These are phyloP conservation scores for Chaetorhynchus papuensis DNA, from an alignment of 2,113 vertebrate genomes.

Conservation along the genomic window DNA sequence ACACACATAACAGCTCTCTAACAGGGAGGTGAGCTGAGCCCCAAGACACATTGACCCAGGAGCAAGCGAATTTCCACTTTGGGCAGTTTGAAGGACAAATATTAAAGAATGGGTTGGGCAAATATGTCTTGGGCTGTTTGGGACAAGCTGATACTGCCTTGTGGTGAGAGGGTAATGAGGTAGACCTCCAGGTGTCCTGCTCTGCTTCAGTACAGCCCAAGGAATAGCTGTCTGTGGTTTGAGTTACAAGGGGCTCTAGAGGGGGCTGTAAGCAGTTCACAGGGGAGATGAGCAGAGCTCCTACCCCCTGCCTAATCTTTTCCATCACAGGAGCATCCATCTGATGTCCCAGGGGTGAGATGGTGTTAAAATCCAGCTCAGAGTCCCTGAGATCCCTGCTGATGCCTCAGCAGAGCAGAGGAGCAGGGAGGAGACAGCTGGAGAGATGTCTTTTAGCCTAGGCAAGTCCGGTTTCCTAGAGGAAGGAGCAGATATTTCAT, in stretches of 20 bases:
- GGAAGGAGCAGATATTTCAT: background rate
- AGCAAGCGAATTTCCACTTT: background rate
- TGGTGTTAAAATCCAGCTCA: background rate
- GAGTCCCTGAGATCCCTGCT: background rate
- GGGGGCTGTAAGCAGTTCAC: background rate
- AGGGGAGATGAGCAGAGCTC: background rate
- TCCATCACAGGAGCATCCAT: background rate
- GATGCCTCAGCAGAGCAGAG: background rate
- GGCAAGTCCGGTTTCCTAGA: background rate
- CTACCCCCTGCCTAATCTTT: background rate
- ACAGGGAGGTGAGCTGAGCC: background rate
- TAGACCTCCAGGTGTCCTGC: background rate
- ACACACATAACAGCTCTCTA: background rate
- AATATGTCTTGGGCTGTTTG: background rate
- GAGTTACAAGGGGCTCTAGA: background rate
- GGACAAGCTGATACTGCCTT: background rate
- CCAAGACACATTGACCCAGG: background rate
- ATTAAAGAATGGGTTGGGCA: background rate
- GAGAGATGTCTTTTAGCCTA: background rate
- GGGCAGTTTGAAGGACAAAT: background rate
- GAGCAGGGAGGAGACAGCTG: background rate
- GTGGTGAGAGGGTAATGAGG: background rate
- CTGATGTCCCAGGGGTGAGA: background rate
- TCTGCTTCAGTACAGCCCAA: background rate
- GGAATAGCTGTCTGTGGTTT: background rate